These are phyloP conservation scores for Ophiothrix spiculata DNA, from an alignment of 35 echinoderm and acorn worm genomes.

Conservation along the genomic window DNA sequence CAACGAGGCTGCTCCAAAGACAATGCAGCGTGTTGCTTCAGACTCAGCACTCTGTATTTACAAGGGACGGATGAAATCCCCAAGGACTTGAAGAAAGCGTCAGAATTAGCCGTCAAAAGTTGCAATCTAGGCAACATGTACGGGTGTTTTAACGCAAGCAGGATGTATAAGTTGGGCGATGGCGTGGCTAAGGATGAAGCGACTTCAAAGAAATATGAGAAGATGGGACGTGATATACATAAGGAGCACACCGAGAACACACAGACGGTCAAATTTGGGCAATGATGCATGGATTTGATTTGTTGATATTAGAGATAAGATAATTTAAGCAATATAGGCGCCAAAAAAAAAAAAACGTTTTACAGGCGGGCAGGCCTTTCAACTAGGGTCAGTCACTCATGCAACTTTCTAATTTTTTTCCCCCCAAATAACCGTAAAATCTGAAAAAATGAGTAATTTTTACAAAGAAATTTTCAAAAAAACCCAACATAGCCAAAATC, in stretches of 20 bases:
- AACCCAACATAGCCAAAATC: too few relatives aligned
- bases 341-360: too few relatives aligned
- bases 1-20: slow-evolving; percentile 55
- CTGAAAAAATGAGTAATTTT: too few relatives aligned
- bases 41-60: slow-evolving; percentile 65
- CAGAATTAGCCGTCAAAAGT: slow-evolving; percentile 48
- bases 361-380: too few relatives aligned
- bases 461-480: too few relatives aligned
- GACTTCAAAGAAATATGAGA: slow-evolving; percentile 57
- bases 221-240: slow-evolving; percentile 63
- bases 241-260: slow-evolving; percentile 38
- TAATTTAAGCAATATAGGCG: too few relatives aligned
- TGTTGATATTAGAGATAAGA: too few relatives aligned
- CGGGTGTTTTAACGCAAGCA: slow-evolving; percentile 72
- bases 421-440: too few relatives aligned
- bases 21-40: slow-evolving; percentile 62
- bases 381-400: too few relatives aligned
- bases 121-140: slow-evolving; percentile 76
- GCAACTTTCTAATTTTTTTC: too few relatives aligned
- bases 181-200: slow-evolving; percentile 41
- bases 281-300: too few relatives aligned
- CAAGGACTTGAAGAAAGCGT: slow-evolving; percentile 60
- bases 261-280: slow-evolving; percentile 72
- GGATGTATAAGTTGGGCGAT: slow-evolving; percentile 74
- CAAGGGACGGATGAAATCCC: slow-evolving; percentile 38